Evolutionary conservation across 2,113 vertebrate genomes (phyloP), one percentile per base, ranked within the genome.

Genomic region (Mus spicilegus): DNA sequence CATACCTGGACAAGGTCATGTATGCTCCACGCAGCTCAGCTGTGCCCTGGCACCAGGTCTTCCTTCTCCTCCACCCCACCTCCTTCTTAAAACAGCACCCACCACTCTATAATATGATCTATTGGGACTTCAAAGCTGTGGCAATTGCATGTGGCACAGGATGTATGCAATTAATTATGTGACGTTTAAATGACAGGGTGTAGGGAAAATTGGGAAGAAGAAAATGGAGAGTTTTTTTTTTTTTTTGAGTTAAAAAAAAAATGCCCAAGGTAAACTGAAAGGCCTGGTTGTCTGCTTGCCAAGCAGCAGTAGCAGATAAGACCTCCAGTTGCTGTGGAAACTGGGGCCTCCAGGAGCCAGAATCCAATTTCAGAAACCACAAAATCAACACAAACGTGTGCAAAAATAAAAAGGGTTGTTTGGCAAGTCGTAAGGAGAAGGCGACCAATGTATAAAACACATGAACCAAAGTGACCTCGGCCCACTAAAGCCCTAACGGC

Each of bases 321-420:
- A 98, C 98, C 98, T 97, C 97, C 98, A 98, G 99, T 99, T 99
- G 98, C 99, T 87, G 98, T 99, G 99, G 99, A 99, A 99, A 99
- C 99, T 94, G 95, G 95, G 99, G 99, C 98, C 98, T 97, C 98
- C 98, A 98, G 99, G 99, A 99, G 99, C 99, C 99, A 99, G 99
- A 98, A 99, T 99, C 99, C 99, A 99, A 99, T 99, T 99, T 99
- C 98, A 99, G 98, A 99, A 99, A 99, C 98, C 99, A 99, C 99
- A 99, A 99, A 99, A 99, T 99, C 99, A 99, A 99, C 99, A 99
- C 98, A 98, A 99, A 98, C 98, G 99, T 99, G 99, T 99, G 99
- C 99, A 99, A 99, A 98, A 98, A 99, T 99, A 98, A 99, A 99
- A 99, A 98, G 98, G 98, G 98, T 99, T 99, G 99, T 99, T 99